Conservation (phyloP, 2,888 invertebrate species). For the Micoletzkya japonica region DNA sequence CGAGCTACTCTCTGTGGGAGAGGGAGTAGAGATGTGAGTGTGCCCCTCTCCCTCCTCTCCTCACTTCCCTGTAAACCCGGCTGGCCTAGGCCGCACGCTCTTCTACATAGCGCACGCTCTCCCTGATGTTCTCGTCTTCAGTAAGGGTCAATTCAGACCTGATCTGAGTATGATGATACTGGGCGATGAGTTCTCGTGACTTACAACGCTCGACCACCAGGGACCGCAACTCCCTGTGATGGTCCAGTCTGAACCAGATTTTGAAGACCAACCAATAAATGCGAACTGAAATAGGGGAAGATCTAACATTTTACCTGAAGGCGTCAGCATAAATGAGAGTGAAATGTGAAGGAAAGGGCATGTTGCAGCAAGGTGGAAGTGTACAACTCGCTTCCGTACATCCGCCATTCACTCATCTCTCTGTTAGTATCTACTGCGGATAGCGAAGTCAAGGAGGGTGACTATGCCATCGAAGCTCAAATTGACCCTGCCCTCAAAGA, state of each 20-base stretch:
- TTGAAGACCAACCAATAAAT: conserved; percentile 19
- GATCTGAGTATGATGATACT: conserved; percentile 48
- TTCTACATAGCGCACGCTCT: not conserved
- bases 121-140: conserved; percentile 35
- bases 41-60: conserved; percentile 7
- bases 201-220: conserved; percentile 42
- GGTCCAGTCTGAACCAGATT: conserved; percentile 22
- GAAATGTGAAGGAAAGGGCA: too few species aligned
- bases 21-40: conserved; percentile 10
- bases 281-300: not conserved
- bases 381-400: conserved; percentile 23
- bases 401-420: conserved; percentile 21
- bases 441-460: conserved; percentile 11
- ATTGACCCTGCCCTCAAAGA: conserved; percentile 40
- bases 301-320: not conserved
- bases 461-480: conserved; percentile 37
- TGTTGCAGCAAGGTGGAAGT: conserved; percentile 16
- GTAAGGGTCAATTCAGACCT: conserved; percentile 50
- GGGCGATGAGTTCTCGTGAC: conserved; percentile 46
- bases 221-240: conserved; percentile 33
- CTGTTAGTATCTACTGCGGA: conserved; percentile 2
- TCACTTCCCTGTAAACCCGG: conserved; percentile 1
- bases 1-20: not conserved
- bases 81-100: not conserved
- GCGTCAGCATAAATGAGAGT: not conserved